phyloP scores from a whole-genome alignment of 1,140 invertebrate species.

The Andricus grossulariae region DNA sequence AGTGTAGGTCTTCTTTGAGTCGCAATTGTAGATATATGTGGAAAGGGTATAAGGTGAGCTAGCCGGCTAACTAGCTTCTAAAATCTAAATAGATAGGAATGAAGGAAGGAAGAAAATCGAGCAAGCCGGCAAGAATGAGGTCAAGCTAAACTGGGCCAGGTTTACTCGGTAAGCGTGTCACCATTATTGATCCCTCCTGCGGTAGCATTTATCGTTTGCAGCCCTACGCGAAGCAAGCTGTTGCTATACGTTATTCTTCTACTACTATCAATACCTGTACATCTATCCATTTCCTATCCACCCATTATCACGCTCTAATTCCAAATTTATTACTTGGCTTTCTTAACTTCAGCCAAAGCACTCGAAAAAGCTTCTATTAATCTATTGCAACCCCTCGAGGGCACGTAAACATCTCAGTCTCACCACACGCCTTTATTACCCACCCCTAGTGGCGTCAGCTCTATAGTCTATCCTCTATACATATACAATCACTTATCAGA shows the following conservation, averaged over 20 bases:
- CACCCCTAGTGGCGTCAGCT: neutral
- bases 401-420: neutral
- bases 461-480: too few relatives aligned
- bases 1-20: constrained; percentile 27
- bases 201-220: constrained; percentile 25
- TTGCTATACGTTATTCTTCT: constrained; percentile 14
- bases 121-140: constrained; percentile 60
- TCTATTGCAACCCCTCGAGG: neutral
- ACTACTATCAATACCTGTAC: constrained; percentile 10
- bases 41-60: constrained; percentile 37
- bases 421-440: neutral
- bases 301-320: neutral
- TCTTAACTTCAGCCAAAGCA: constrained; percentile 32
- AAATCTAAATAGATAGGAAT: constrained; percentile 23
- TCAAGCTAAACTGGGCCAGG: constrained; percentile 71
- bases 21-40: constrained; percentile 28
- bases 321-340: constrained; percentile 29
- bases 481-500: too few relatives aligned
- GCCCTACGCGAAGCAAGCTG: constrained; percentile 17
- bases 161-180: constrained; percentile 75
- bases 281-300: constrained; percentile 1
- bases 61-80: neutral
- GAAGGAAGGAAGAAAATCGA: constrained; percentile 38
- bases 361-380: constrained; percentile 18
- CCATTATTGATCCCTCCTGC: constrained; percentile 68